Percentiles rank a stretch among this genome's conserved stretches.
Conservation (phyloP, 2,797 vertebrate species). For the Artibeus jamaicensis region DNA sequence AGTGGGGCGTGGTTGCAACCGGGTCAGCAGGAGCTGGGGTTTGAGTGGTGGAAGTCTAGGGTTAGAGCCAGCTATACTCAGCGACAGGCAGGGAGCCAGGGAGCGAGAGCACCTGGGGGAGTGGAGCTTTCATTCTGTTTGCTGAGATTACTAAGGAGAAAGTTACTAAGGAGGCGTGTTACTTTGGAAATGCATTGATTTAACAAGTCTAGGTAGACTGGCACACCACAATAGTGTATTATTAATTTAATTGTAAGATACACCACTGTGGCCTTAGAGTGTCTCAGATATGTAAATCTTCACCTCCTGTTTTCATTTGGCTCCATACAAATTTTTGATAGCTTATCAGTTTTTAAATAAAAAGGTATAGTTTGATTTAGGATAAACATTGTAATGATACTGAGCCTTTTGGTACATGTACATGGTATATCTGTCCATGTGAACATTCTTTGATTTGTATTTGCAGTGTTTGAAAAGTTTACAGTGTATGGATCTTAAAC, state of each 20-base stretch:
- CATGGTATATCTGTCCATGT: background rate
- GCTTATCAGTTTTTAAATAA: background rate
- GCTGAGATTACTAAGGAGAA: background rate
- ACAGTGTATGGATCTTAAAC: background rate
- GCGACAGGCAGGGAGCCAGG: too few relatives aligned
- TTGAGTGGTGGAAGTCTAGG: background rate
- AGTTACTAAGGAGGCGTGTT: background rate
- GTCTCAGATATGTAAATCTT: background rate
- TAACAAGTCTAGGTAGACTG: background rate
- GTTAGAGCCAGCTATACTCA: too few relatives aligned
- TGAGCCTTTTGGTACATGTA: background rate
- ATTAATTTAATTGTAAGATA: background rate
- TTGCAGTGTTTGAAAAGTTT: background rate
- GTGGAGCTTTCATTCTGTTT: background rate
- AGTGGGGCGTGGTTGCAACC: fast-evolving
- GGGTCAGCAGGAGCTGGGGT: background rate
- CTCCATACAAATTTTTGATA: background rate
- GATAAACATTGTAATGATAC: background rate
- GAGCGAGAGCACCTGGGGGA: too few relatives aligned
- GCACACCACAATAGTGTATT: too few relatives aligned
- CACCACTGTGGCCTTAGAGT: too few relatives aligned
- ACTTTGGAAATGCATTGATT: background rate
- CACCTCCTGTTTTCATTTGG: background rate
- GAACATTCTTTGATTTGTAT: background rate
- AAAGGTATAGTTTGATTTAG: background rate